Base-by-base conservation (phyloP, 2,888 invertebrate species). In the Drosophila diplacantha region DNA sequence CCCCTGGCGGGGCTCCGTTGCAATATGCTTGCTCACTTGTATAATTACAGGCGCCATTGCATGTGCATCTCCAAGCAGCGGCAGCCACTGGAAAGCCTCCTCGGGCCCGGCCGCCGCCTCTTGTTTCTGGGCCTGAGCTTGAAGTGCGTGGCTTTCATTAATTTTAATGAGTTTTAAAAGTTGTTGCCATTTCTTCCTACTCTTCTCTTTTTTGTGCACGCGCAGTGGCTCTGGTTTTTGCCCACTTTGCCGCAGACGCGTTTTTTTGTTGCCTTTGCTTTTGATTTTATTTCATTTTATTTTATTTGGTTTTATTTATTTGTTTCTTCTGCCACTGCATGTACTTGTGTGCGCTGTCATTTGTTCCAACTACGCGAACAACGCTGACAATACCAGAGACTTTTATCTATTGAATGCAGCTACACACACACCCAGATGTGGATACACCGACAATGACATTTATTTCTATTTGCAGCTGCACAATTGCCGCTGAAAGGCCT, bases 91-190 rank as follows among this genome's bases (percentile, higher is more conserved):
- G 12, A 53, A 24, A 24, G 22, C 16, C 22, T 29, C 46, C 29
- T 14, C 16, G 3, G 34, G 31, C 16, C 38, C 7, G 12, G n/a
- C 38, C 26, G 20, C 20, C 53, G 32, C 47, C 56, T 26, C 68
- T 51, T 41, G 46, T 34, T 49, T 52, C 43, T 46, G 24, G 46
- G 62, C 65, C 66, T 69, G 56, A 49, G 58, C 74, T 52, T 79
- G 71, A 79, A 79, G 78, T 81, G 78, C 78, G 82, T 82, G 75
- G 82, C 76, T 80, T 82, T 80, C 82, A 82, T 80, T 80, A 80
- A 80, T 80, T 80, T 80, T 80, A 80, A 80, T 80, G 80, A 80
- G 80, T 80, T 80, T 81, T 75, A 75, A 82, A 82, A 82, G 82
- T 80, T 80, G 75, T 73, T 80, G 75, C 75, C 65, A 73, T 73